Percentiles rank a stretch among this genome's conserved stretches.
phyloP scores from a whole-genome alignment of 2,888 invertebrate genomes.

The Abscondita cerata region DNA sequence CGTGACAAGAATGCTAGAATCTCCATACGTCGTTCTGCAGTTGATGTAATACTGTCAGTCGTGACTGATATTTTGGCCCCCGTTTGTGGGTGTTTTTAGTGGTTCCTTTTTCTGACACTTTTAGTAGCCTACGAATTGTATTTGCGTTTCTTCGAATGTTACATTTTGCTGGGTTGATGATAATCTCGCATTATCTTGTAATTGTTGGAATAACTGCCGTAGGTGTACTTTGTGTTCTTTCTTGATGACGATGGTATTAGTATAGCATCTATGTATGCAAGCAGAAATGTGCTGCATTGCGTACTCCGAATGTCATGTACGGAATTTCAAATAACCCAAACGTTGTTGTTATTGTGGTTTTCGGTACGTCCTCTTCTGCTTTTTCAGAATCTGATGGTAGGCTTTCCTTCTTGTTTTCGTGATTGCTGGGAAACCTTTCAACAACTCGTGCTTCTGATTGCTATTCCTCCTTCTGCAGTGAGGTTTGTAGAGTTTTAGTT shows the following conservation, averaged over 20 bases:
- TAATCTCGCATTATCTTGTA: no score
- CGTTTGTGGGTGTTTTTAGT: no score
- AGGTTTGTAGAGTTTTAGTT: conserved; percentile 23
- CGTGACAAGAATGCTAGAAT: no score
- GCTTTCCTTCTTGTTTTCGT: conserved; percentile 35
- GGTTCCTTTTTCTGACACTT: no score
- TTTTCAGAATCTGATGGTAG: conserved; percentile 54
- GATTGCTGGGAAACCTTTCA: not conserved
- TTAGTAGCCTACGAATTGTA: conserved; percentile 50
- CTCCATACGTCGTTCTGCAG: no score
- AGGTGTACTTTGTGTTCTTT: conserved; percentile 48
- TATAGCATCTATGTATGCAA: no score
- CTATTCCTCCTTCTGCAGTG: conserved; percentile 1
- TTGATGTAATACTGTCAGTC: no score
- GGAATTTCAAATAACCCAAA: conserved; percentile 53
- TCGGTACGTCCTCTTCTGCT: conserved; percentile 46
- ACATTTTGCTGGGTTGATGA: conserved; percentile 47
- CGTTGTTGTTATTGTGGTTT: conserved; percentile 53
- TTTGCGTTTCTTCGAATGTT: conserved; percentile 39
- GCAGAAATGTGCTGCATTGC: no score
- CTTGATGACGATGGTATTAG: no score
- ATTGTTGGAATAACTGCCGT: no score
- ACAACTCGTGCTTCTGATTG: not conserved
- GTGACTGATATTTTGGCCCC: no score
- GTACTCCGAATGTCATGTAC: no score